These are phyloP conservation scores for Gonatopus flavifemur DNA, from an alignment of 1,140 invertebrate genomes.

Conservation along the genomic window DNA sequence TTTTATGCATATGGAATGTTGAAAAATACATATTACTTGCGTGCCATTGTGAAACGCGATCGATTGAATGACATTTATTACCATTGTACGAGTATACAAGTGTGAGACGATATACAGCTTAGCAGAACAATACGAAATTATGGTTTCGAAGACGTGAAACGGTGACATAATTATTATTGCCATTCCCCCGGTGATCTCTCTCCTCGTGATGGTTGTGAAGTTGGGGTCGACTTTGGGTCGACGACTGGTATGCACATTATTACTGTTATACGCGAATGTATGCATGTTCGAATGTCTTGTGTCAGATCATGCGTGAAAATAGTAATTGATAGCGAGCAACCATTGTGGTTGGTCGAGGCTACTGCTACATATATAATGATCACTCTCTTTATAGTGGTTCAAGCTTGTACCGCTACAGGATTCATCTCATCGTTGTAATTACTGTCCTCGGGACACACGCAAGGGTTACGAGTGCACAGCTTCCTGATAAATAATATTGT, in stretches of 20 bases:
- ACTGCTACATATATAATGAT: background rate
- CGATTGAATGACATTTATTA: conserved; percentile 32
- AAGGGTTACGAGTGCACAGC: background rate
- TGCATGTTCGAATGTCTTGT: background rate
- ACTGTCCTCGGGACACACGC: background rate
- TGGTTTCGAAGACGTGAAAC: conserved; percentile 23
- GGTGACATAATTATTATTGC: conserved; percentile 30
- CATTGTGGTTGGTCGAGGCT: background rate
- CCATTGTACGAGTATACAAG: no score
- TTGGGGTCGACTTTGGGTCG: conserved; percentile 13
- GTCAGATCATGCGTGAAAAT: conserved; percentile 7
- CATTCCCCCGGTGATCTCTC: background rate
- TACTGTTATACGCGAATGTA: background rate
- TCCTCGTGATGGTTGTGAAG: conserved; percentile 2
- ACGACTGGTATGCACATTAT: no score
- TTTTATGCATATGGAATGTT: background rate
- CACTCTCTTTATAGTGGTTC: no score
- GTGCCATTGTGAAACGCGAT: background rate
- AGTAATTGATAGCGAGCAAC: conserved; percentile 17
- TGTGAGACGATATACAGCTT: no score
- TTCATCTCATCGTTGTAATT: conserved; percentile 9
- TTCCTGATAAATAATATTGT: no score
- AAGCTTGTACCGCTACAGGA: no score
- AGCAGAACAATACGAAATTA: conserved; percentile 37
- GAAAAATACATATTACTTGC: background rate